A percentile compares a stretch with the other conserved stretches of the same genome.
These are phyloP conservation scores for Callopanchax toddi DNA, from an alignment of 2,113 vertebrate genomes.

Conservation along the genomic window DNA sequence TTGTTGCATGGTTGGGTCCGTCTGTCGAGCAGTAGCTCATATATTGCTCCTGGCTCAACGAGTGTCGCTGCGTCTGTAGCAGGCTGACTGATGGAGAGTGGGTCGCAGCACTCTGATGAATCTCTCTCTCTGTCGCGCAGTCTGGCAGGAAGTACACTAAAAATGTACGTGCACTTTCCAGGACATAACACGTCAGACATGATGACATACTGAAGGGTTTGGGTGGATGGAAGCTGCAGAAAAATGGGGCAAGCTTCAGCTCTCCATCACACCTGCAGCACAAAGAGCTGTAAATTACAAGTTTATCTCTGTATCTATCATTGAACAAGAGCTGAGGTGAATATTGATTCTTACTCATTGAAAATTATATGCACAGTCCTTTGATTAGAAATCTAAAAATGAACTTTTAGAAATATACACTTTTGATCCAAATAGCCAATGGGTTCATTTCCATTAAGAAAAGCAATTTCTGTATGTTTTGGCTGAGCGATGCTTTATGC, in stretches of 20 bases:
- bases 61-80: slow-evolving; percentile 36
- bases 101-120: slow-evolving; percentile 59
- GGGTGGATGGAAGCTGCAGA: slow-evolving; percentile 12
- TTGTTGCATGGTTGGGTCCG: slow-evolving; percentile 47
- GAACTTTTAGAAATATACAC: too few relatives aligned
- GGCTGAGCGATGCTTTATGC: too few relatives aligned
- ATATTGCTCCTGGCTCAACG: slow-evolving; percentile 50
- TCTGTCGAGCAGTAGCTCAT: slow-evolving; percentile 56
- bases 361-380: too few relatives aligned
- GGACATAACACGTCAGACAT: slow-evolving; percentile 10
- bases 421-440: too few relatives aligned
- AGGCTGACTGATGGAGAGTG: slow-evolving; percentile 61
- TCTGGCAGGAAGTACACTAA: slow-evolving; percentile 40
- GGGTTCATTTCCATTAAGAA: too few relatives aligned
- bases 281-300: neutral
- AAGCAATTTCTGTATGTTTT: too few relatives aligned
- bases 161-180: slow-evolving; percentile 35
- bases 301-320: neutral
- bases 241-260: slow-evolving; percentile 2
- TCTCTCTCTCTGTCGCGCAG: slow-evolving; percentile 36
- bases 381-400: too few relatives aligned
- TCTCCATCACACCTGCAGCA: slow-evolving; percentile 9
- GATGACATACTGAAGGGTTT: slow-evolving; percentile 27
- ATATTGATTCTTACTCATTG: too few relatives aligned
- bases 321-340: neutral